Percentiles rank a stretch among this genome's conserved stretches.
phyloP scores from a whole-genome alignment of 1,140 invertebrate species.

The Littorina saxatilis region DNA sequence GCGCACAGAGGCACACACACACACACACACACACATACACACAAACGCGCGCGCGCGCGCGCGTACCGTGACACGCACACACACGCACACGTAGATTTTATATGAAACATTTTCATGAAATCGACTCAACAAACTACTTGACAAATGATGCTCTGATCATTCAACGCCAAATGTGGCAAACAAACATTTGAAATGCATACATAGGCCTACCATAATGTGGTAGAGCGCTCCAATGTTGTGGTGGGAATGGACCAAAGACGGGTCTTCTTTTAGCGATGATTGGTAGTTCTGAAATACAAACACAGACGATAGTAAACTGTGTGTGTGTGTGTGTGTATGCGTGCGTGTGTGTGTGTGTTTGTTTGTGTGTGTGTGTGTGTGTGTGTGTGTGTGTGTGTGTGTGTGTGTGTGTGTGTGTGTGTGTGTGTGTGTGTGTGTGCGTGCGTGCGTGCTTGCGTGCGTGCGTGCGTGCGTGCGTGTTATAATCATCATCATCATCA shows the following conservation, averaged over 20 bases:
- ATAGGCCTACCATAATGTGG: conserved; percentile 57
- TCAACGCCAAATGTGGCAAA: too few species aligned
- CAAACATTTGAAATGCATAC: too few species aligned
- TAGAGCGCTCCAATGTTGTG: conserved; percentile 72
- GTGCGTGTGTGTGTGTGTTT: conserved; percentile 20
- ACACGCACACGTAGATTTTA: conserved; percentile 15
- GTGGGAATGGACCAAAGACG: conserved; percentile 60
- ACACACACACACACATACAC: not conserved
- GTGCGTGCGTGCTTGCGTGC: not conserved
- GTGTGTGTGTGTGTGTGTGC: conserved; percentile 21
- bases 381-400: conserved; percentile 13
- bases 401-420: conserved; percentile 25
- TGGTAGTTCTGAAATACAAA: conserved; percentile 49
- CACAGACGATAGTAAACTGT: not conserved
- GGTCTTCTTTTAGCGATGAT: conserved; percentile 60
- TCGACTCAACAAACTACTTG: too few species aligned
- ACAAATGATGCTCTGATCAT: too few species aligned
- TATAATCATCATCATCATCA: too few species aligned
- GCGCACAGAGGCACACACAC: too few species aligned
- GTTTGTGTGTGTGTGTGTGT: not conserved
- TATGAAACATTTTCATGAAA: not conserved
- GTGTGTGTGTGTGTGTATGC: not conserved
- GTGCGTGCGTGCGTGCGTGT: not conserved
- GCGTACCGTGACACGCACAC: not conserved
- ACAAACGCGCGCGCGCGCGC: not conserved